Evolutionary conservation across 2,888 invertebrate genomes (phyloP).

Genomic region (Lottia scabra): DNA sequence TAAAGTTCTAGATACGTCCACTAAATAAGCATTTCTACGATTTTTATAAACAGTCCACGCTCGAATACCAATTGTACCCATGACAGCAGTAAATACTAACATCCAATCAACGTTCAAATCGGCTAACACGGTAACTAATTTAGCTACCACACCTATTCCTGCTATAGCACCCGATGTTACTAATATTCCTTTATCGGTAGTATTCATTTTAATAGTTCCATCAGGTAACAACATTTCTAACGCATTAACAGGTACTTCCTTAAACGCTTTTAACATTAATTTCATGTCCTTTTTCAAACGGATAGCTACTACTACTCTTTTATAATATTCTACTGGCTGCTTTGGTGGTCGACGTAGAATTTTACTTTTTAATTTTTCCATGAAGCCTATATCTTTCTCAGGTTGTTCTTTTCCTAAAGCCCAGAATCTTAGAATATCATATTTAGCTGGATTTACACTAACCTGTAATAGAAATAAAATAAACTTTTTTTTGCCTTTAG

Average conservation of each 20-base stretch:
- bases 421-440: conserved; percentile 66
- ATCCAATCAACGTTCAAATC: conserved; percentile 51
- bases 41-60: conserved; percentile 58
- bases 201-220: conserved; percentile 58
- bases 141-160: conserved; percentile 50
- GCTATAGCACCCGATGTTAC: conserved; percentile 45
- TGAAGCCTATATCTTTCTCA: conserved; percentile 38
- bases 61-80: conserved; percentile 45
- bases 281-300: conserved; percentile 64
- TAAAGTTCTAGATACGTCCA: conserved; percentile 56
- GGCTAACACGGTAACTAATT: conserved; percentile 56
- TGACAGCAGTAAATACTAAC: conserved; percentile 49
- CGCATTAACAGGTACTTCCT: conserved; percentile 62
- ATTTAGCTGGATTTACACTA: conserved; percentile 57
- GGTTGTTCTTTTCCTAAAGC: conserved; percentile 61
- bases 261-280: conserved; percentile 66
- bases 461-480: conserved; percentile 48
- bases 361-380: conserved; percentile 26
- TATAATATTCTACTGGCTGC: conserved; percentile 57
- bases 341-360: conserved; percentile 28
- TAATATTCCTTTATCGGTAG: conserved; percentile 54
- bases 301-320: conserved; percentile 64
- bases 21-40: conserved; percentile 56
- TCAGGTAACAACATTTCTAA: conserved; percentile 65
- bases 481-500: no score